Conservation (phyloP, 2,888 invertebrate genomes). For the Augiades crinisus region DNA sequence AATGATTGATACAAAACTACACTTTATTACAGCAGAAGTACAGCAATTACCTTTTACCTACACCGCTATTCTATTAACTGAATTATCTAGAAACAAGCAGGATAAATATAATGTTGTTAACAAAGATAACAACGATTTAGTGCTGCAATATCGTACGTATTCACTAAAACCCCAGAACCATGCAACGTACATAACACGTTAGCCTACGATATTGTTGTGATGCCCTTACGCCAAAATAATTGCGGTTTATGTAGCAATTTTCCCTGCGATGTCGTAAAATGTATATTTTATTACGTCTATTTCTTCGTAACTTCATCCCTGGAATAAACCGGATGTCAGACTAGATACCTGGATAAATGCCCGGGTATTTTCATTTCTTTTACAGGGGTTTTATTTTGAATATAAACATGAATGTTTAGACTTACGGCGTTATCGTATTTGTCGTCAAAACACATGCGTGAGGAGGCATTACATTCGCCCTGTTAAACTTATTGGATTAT, state of each 20-base stretch:
- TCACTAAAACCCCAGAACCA: slow-evolving; percentile 10
- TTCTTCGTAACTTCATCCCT: slow-evolving; percentile 57
- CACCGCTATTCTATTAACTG: too few species aligned
- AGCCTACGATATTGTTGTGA: slow-evolving; percentile 35
- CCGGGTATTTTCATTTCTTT: slow-evolving; percentile 19
- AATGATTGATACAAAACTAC: too few species aligned
- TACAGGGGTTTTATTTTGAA: slow-evolving; percentile 20
- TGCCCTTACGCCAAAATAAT: slow-evolving; percentile 64
- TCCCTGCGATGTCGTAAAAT: slow-evolving; percentile 64
- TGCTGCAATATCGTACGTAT: neutral
- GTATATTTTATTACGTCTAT: slow-evolving; percentile 66
- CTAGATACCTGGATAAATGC: slow-evolving; percentile 25
- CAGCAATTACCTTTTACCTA: too few species aligned
- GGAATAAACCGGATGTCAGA: slow-evolving; percentile 31
- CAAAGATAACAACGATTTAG: neutral
- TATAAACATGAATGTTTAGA: slow-evolving; percentile 16
- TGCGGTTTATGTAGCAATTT: slow-evolving; percentile 72
- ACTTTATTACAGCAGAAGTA: too few species aligned
- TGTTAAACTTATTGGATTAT: neutral
- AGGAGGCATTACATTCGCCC: neutral
- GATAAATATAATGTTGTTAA: too few species aligned
- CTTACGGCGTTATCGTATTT: neutral
- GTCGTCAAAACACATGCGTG: neutral
- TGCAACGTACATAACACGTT: slow-evolving; percentile 32
- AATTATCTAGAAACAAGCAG: too few species aligned